Base-by-base conservation (phyloP, 2,888 invertebrate species). In the Emmelina monodactyla region DNA sequence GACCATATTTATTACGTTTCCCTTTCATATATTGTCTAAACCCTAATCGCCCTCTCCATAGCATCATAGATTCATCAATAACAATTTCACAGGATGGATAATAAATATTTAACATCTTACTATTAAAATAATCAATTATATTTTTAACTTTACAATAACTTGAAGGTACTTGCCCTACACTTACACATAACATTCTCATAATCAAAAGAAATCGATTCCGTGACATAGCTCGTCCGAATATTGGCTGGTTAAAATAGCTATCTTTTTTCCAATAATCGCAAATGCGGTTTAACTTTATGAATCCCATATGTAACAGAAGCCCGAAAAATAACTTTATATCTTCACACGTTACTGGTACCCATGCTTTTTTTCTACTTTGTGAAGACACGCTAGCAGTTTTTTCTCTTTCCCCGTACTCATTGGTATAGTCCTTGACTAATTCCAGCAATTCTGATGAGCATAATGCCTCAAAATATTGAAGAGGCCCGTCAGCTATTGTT, bases 1-100 rank as follows among this genome's bases (percentile, higher is more conserved):
- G 41, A 4, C 49, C 55, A 48, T 53, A 54, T 32, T 46, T 49
- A 31, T 50, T 46, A 11, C 39, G 35, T 41, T 54, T 52, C n/a
- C 39, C 37, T 31, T 43, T 43, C 14, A 46, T 32, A 39, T 50
- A 53, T 36, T 54, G 50, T 5, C 47, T 41, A 36, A 55, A 53
- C 5, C 25, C 9, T 1, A 54, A 37, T 22, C 51, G 29, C 9
- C 52, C 51, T 28, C 43, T 39, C 46, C 54, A 55, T 12, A 46
- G 36, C 9, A 43, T 33, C 10, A 43, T 16, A n/a, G 38, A 38
- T 34, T 40, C 40, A 14, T 43, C 46, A 9, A 46, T 39, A 5
- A 39, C 25, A 1, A 42, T 11, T 5, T 43, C 29, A 36, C 22
- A 33, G 6, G 22, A 5, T 10, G 43, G 46, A 22, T 39, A 42